Conservation (phyloP, 1,140 invertebrate species). For the Coboldia fuscipes region DNA sequence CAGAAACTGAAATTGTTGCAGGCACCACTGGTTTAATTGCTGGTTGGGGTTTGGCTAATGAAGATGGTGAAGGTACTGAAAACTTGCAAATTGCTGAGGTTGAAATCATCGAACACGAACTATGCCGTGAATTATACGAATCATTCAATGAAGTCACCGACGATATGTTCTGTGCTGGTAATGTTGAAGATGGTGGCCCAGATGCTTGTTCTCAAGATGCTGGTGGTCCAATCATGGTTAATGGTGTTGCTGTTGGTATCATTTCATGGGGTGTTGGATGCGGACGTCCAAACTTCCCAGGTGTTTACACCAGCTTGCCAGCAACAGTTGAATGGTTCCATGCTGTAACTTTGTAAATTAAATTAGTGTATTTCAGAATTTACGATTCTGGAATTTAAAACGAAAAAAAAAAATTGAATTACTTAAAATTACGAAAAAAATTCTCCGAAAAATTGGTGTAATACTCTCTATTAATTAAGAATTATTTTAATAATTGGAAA, state of each 20-base stretch:
- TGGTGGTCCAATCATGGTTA: constrained; percentile 37
- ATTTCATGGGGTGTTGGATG: constrained; percentile 40
- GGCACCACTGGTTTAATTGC: not conserved
- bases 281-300: constrained; percentile 26
- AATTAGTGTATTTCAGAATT: no score
- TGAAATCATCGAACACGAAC: constrained; percentile 11
- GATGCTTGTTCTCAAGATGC: constrained; percentile 42
- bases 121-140: constrained; percentile 18
- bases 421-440: no score
- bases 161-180: constrained; percentile 36
- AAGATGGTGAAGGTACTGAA: not conserved
- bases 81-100: no score
- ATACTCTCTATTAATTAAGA: no score
- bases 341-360: no score
- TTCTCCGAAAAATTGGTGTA: no score
- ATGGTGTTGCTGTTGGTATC: constrained; percentile 28
- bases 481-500: no score
- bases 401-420: no score
- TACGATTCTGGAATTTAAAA: no score
- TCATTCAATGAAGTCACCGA: constrained; percentile 22
- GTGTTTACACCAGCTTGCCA: constrained; percentile 33
- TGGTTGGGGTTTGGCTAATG: not conserved
- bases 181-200: constrained; percentile 28
- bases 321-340: constrained; percentile 22
- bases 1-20: not conserved